Conservation (phyloP, 2,113 vertebrate species). For the Pontoporia blainvillei region DNA sequence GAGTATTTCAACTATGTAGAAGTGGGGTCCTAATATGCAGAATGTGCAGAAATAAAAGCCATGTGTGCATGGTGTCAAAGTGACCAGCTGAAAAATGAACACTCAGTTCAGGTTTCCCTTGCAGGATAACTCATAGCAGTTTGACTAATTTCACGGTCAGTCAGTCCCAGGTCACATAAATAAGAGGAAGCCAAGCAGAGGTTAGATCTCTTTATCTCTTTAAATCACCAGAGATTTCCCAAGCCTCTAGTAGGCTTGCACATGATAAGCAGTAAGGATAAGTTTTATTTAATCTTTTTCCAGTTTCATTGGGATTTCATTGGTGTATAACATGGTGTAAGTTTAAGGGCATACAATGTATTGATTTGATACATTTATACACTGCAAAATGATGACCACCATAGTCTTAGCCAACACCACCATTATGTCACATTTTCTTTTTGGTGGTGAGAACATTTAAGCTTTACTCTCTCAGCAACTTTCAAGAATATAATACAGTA, state of each 20-base stretch:
- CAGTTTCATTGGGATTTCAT: neutral
- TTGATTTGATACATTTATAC: neutral
- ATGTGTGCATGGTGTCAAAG: neutral
- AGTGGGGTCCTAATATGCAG: neutral
- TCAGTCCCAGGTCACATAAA: neutral
- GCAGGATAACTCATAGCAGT: neutral
- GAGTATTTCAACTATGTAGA: neutral
- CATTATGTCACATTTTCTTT: neutral
- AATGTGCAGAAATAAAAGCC: neutral
- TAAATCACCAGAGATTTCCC: neutral
- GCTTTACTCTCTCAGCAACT: neutral
- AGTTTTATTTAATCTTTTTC: neutral
- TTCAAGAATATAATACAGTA: neutral
- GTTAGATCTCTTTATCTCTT: neutral
- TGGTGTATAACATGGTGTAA: neutral
- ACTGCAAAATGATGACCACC: neutral
- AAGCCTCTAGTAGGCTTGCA: neutral
- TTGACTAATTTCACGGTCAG: neutral
- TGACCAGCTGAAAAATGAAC: neutral
- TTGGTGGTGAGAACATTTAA: neutral
- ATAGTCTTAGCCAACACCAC: neutral
- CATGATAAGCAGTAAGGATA: neutral
- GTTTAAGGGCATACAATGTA: neutral
- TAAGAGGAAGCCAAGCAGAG: neutral
- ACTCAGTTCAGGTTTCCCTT: neutral